Percentiles rank a stretch among this genome's conserved stretches.
Conservation (phyloP, 1,140 invertebrate genomes). For the Danaus plexippus region DNA sequence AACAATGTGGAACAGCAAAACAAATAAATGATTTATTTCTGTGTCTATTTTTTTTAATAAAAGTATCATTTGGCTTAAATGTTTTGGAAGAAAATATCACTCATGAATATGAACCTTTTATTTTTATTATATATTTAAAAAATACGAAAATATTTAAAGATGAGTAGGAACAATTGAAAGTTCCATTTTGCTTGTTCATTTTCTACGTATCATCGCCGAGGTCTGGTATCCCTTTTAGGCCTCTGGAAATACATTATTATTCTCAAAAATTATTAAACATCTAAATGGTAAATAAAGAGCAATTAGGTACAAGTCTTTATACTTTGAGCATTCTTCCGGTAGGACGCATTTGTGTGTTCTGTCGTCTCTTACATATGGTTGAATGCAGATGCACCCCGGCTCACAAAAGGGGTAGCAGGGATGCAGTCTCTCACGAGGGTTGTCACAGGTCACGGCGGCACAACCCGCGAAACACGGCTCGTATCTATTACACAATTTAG, state of each 20-base stretch:
- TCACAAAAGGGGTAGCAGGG: conserved; percentile 65
- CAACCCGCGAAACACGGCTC: conserved; percentile 61
- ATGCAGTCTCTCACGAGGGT: conserved; percentile 53
- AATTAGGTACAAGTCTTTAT: conserved; percentile 13
- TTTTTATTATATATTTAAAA: no score
- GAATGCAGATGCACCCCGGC: conserved; percentile 53
- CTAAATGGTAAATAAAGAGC: neutral
- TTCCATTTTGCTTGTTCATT: conserved; percentile 15
- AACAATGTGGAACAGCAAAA: conserved; percentile 9
- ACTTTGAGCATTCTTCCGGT: conserved; percentile 59
- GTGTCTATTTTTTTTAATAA: no score
- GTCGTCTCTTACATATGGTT: conserved; percentile 57
- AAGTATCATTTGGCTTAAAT: no score
- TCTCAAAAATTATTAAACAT: conserved; percentile 5
- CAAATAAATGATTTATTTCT: no score
- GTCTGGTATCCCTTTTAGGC: conserved; percentile 62
- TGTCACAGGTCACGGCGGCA: conserved; percentile 57
- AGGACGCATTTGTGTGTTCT: conserved; percentile 59
- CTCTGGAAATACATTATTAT: conserved; percentile 34
- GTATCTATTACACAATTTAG: conserved; percentile 30
- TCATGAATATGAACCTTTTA: no score
- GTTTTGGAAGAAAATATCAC: no score
- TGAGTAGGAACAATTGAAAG: no score
- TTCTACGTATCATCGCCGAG: conserved; percentile 40
- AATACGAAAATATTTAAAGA: no score